Evolutionary conservation across 2,113 vertebrate genomes (phyloP).

Genomic region (Pimephales promelas): DNA sequence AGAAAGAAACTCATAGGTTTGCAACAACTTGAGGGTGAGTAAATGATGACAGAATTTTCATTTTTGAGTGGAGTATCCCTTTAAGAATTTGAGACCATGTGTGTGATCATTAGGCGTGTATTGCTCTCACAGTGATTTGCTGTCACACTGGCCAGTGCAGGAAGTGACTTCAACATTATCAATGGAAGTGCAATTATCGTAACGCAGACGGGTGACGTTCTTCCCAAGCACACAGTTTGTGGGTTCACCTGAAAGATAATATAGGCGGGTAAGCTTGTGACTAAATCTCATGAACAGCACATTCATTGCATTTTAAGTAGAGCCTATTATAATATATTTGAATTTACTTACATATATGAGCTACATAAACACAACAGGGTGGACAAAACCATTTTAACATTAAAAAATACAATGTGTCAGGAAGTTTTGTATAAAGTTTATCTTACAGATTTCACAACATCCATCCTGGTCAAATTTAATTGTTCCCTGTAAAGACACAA

Average conservation of each 20-base stretch:
- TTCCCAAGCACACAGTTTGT: slow-evolving; percentile 68
- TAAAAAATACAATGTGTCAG: not conserved
- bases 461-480: slow-evolving; percentile 60
- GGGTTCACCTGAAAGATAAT: slow-evolving; percentile 59
- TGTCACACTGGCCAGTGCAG: slow-evolving; percentile 82
- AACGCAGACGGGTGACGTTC: slow-evolving; percentile 68
- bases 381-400: not conserved
- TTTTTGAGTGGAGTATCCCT: no score
- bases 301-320: not conserved
- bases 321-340: not conserved
- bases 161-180: slow-evolving; percentile 70
- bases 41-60: no score
- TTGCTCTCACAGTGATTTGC: slow-evolving; percentile 78
- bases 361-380: not conserved
- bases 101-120: not conserved
- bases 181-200: slow-evolving; percentile 71
- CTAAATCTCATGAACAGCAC: not conserved
- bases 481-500: slow-evolving; percentile 68
- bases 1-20: no score
- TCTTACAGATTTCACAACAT: slow-evolving; percentile 76
- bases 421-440: not conserved
- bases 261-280: not conserved
- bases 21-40: no score
- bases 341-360: not conserved
- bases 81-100: no score